Conservation (phyloP, 2,113 vertebrate genomes). For the Regulus satrapa region DNA sequence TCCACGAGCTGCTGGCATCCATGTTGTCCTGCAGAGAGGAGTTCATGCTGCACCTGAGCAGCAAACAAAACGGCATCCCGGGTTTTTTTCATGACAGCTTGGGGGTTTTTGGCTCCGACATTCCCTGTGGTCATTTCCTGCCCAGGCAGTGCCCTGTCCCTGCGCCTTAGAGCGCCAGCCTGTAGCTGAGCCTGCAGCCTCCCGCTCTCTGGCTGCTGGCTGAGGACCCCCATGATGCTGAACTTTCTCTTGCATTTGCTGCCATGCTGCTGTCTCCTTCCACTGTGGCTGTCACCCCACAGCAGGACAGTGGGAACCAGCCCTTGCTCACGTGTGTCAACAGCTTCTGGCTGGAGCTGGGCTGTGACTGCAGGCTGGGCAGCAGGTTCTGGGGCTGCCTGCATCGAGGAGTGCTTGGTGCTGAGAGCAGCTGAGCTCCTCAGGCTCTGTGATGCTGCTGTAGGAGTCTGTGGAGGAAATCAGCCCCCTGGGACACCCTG, state of each 20-base stretch:
- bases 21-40: background rate
- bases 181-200: background rate
- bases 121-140: background rate
- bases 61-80: background rate
- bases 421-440: background rate
- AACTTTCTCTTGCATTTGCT: background rate
- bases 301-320: rapidly evolving
- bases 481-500: background rate
- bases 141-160: background rate
- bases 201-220: background rate
- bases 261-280: background rate
- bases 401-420: background rate
- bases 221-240: background rate
- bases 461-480: background rate
- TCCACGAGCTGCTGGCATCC: background rate
- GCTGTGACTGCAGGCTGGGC: background rate
- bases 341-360: background rate
- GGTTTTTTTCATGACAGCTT: background rate
- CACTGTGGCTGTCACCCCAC: rapidly evolving
- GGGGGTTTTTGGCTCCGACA: rapidly evolving
- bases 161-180: background rate
- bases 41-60: background rate
- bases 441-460: background rate
- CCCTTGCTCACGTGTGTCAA: rapidly evolving
- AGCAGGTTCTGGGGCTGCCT: background rate